Conservation (phyloP, 92 coral and sea anemone genomes). For the Hydrozoanthus gracilis region DNA sequence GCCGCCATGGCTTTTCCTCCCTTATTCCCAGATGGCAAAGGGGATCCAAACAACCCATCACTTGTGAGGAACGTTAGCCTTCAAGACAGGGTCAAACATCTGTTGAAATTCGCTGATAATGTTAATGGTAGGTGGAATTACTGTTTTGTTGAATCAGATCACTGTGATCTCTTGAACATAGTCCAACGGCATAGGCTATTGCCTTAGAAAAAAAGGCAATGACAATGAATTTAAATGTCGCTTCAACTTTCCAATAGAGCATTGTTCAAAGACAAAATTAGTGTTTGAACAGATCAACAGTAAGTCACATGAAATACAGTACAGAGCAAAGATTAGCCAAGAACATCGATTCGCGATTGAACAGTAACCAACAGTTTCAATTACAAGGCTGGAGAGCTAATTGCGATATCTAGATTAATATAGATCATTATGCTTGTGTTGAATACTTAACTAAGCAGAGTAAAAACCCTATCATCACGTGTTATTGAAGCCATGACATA, state of each 20-base stretch:
- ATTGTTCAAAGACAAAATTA: conserved; percentile 39
- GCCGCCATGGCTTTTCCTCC: not conserved
- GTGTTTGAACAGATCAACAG: conserved; percentile 57
- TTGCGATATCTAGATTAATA: conserved; percentile 37
- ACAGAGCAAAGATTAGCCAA: conserved; percentile 61
- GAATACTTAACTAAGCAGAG: conserved; percentile 45
- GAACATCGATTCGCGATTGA: conserved; percentile 60
- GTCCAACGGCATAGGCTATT: conserved; percentile 54
- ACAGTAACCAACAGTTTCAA: conserved; percentile 62
- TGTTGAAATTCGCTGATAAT: not conserved
- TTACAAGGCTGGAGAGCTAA: conserved; percentile 69
- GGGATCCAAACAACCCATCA: not conserved
- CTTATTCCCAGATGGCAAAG: not conserved
- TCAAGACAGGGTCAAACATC: conserved; percentile 1
- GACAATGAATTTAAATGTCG: conserved; percentile 59
- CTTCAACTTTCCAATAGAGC: conserved; percentile 59
- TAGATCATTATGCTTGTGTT: conserved; percentile 23
- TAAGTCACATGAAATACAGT: conserved; percentile 37
- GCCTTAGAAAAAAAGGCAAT: conserved; percentile 47
- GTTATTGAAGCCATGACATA: conserved; percentile 51
- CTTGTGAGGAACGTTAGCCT: not conserved
- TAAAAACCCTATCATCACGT: conserved; percentile 38
- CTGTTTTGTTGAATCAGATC: not conserved
- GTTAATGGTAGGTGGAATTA: not conserved
- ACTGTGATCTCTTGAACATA: conserved; percentile 49